Conservation (phyloP, 2,113 vertebrate genomes). For the Columbina picui region DNA sequence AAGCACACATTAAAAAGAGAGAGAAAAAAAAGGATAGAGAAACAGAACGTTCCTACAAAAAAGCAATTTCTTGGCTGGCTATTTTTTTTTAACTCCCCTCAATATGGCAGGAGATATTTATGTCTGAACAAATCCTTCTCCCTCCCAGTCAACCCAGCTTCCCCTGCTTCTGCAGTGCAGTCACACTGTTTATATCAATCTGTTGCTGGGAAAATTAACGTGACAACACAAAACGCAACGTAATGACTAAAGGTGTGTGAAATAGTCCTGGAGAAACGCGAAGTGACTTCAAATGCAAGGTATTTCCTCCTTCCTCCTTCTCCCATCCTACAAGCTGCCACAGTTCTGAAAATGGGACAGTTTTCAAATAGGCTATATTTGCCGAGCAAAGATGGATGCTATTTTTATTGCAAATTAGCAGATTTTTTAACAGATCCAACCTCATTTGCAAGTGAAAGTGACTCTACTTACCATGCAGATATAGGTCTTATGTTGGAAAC, state of each 20-base stretch:
- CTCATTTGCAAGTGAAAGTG: conserved; percentile 72
- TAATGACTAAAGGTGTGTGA: conserved; percentile 62
- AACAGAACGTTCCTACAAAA: conserved; percentile 62
- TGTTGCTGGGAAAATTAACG: conserved; percentile 60
- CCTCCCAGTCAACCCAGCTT: conserved; percentile 46
- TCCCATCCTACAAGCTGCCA: conserved; percentile 58
- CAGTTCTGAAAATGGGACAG: conserved; percentile 68
- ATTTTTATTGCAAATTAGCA: conserved; percentile 73
- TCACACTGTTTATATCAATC: conserved; percentile 28
- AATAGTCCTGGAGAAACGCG: conserved; percentile 8
- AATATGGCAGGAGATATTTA: conserved; percentile 72
- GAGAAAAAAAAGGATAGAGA: background rate
- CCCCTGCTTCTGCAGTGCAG: conserved; percentile 23
- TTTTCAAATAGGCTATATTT: conserved; percentile 71
- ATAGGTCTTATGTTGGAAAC: conserved; percentile 71
- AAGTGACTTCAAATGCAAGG: conserved; percentile 57
- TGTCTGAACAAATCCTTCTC: conserved; percentile 66
- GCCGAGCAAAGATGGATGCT: conserved; percentile 66
- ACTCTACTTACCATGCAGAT: conserved; percentile 70
- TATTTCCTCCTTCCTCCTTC: conserved; percentile 57
- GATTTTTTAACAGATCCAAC: conserved; percentile 68
- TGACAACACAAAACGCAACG: conserved; percentile 36
- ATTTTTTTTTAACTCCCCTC: conserved; percentile 26
- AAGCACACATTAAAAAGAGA: background rate
- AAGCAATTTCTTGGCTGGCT: conserved; percentile 67